Evolutionary conservation across 2,888 invertebrate genomes (phyloP).

Genomic region (Myopa testacea): DNA sequence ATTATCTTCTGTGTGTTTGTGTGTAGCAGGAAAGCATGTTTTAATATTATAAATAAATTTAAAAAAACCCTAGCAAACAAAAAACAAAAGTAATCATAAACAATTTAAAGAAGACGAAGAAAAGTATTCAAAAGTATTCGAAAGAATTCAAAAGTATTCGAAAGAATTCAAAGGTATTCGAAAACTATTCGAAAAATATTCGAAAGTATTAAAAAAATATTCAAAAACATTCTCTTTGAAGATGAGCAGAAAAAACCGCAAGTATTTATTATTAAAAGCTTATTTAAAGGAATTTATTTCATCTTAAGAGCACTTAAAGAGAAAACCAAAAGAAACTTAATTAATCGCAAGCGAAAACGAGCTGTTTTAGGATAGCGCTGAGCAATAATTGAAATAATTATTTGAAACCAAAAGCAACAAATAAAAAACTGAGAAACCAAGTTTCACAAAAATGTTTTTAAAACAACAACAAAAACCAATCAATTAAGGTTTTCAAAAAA

Average conservation of each 20-base stretch:
- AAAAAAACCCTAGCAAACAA: not conserved
- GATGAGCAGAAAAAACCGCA: too few relatives aligned
- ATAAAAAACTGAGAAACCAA: not conserved
- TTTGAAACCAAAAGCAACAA: not conserved
- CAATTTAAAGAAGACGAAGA: not conserved
- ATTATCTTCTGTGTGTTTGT: conserved; percentile 39
- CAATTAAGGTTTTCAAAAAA: too few relatives aligned
- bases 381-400: not conserved
- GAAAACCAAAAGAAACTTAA: not conserved
- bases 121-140: conserved; percentile 3
- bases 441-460: not conserved
- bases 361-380: not conserved
- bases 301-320: too few relatives aligned
- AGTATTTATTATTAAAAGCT: too few relatives aligned
- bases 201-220: not conserved
- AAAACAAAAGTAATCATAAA: too few relatives aligned
- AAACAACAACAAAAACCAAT: too few relatives aligned
- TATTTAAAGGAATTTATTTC: too few relatives aligned
- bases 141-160: not conserved
- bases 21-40: conserved; percentile 33
- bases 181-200: not conserved
- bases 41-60: conserved; percentile 30
- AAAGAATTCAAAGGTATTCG: not conserved
- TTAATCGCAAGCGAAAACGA: not conserved
- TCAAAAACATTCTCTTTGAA: too few relatives aligned